Evolutionary conservation across 2,113 vertebrate genomes (phyloP).

Genomic region (Pseudorasbora parva): DNA sequence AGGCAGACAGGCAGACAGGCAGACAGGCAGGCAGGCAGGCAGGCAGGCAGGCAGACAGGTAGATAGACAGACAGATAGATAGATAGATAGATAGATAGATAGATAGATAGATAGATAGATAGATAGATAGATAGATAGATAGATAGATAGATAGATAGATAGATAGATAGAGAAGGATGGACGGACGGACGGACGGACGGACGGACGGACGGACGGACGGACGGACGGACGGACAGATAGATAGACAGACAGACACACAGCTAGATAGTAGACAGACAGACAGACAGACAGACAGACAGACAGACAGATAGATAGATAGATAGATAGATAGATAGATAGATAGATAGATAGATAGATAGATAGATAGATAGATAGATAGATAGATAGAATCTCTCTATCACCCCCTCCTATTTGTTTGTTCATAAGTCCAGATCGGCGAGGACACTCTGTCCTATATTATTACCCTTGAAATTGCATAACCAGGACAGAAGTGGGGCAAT

Average conservation of each 20-base stretch:
- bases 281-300: background rate
- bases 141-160: background rate
- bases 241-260: background rate
- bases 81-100: background rate
- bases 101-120: background rate
- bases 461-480: slow-evolving; percentile 59
- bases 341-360: background rate
- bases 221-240: background rate
- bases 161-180: background rate
- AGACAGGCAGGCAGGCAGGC: background rate
- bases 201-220: background rate
- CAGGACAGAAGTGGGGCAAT: background rate
- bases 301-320: background rate
- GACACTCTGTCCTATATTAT: slow-evolving; percentile 52
- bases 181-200: background rate
- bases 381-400: background rate
- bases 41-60: background rate
- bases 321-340: background rate
- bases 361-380: background rate
- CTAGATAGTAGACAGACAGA: too few relatives aligned
- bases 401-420: slow-evolving; percentile 13
- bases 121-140: background rate
- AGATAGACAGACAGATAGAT: background rate
- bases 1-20: too few relatives aligned
- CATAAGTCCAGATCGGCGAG: slow-evolving; percentile 47